Base-by-base conservation (phyloP, 2,797 vertebrate species). In the Enteromius thamalakanensis region DNA sequence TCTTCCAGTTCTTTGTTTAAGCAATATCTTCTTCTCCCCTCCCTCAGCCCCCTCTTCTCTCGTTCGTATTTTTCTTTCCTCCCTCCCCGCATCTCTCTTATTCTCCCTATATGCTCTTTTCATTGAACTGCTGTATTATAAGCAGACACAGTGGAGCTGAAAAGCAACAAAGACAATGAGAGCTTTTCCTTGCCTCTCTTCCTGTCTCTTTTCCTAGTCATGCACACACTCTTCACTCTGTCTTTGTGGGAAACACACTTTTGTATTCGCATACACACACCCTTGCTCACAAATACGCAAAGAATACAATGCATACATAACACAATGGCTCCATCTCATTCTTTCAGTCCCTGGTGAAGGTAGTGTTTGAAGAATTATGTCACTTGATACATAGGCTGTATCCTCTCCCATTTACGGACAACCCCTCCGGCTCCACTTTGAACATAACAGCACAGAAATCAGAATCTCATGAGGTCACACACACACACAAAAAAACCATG, bases 331-430 rank as follows among this genome's bases (percentile, higher is more conserved):
- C 84, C 82, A 74, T 82, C 84, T 75, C 87, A 87, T 84, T 86
- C 82, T 87, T 89, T 85, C 89, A 86, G 86, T 90, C 91, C 86
- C 84, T 86, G 89, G 90, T 92, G 89, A 93, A 87, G 85, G 87
- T 90, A 91, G 90, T 89, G 88, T 94, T 92, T 93, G 92, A 94
- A 93, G 90, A 89, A 87, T 87, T 26, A 84, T 91, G 93, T 92
- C 89, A 94, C 90, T 85, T 88, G 93, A 94, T 90, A 93, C 92
- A 85, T 80, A 78, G 86, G 87, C 10, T 80, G 87, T 86, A 91
- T 90, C 89, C 88, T 78, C 84, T 87, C 84, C 86, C 86, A 85
- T 79, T 79, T 80, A 80, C 85, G 77, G 83, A 86, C 86, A 67
- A 55, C 58, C 91, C 92, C 92, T 91, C 83, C 75, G 87, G 91